Conservation (phyloP, 2,888 invertebrate genomes). For the Sympetrum striolatum region DNA sequence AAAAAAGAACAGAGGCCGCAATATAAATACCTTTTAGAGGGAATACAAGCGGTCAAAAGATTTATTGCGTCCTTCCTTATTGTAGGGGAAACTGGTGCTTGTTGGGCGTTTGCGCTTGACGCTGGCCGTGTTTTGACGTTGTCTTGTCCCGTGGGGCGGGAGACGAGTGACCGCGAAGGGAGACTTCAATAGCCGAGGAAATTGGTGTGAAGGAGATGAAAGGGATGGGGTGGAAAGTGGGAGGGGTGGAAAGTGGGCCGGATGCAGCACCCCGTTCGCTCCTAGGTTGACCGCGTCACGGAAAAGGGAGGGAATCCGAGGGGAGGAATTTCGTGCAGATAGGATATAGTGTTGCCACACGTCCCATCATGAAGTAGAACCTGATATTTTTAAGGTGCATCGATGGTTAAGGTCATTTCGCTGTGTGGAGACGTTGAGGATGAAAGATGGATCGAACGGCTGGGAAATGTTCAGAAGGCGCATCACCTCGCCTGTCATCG, state of each 20-base stretch:
- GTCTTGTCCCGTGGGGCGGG: neutral
- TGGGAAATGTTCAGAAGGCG: no score
- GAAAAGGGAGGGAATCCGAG: neutral
- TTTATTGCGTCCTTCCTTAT: constrained; percentile 19
- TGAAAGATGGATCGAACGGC: no score
- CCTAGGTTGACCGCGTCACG: neutral
- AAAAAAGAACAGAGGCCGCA: constrained; percentile 4
- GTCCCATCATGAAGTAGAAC: no score
- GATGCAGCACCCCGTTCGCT: constrained; percentile 19
- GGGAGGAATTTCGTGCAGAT: neutral
- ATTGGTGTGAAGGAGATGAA: neutral
- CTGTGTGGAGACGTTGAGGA: no score
- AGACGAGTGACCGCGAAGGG: neutral
- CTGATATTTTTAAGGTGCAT: no score
- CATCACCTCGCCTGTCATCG: no score
- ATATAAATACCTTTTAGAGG: constrained; percentile 19
- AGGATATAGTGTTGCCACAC: neutral
- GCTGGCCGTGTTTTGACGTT: neutral
- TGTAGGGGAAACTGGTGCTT: neutral
- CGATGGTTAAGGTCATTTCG: no score
- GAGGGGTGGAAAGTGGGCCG: constrained; percentile 7
- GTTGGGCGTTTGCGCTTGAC: neutral
- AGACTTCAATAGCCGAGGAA: neutral
- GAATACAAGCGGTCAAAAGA: constrained; percentile 5
- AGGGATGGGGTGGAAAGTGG: neutral